Evolutionary conservation across 2,797 vertebrate species (phyloP).

Genomic region (Sebastes steindachneri): DNA sequence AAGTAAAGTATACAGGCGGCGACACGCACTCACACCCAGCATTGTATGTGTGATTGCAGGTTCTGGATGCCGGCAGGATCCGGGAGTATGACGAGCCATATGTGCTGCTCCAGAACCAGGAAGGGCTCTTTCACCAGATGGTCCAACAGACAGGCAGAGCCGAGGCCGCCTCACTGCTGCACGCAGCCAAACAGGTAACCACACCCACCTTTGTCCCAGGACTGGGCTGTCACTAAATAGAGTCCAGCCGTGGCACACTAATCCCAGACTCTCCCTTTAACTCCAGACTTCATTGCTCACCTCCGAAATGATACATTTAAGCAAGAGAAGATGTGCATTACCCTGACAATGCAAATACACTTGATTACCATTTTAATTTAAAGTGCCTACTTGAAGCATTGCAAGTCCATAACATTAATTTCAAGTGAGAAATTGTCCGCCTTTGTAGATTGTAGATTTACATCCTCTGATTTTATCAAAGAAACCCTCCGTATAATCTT

Average conservation of each 20-base stretch:
- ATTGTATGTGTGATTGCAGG: slow-evolving; percentile 78
- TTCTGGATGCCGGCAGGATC: slow-evolving; percentile 91
- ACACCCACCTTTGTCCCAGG: slow-evolving; percentile 47
- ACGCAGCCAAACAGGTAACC: slow-evolving; percentile 88
- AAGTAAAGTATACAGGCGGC: slow-evolving; percentile 74
- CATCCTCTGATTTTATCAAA: slow-evolving; percentile 69
- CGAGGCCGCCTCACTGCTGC: slow-evolving; percentile 87
- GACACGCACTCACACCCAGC: slow-evolving; percentile 47
- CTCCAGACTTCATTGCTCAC: slow-evolving; percentile 62
- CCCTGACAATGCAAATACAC: slow-evolving; percentile 77
- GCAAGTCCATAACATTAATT: slow-evolving; percentile 73
- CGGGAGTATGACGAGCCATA: slow-evolving; percentile 93
- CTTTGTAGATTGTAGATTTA: slow-evolving; percentile 82
- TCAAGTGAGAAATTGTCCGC: slow-evolving; percentile 71
- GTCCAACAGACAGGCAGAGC: slow-evolving; percentile 91
- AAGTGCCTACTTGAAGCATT: slow-evolving; percentile 63
- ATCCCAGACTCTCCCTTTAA: slow-evolving; percentile 64
- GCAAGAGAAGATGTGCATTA: slow-evolving; percentile 52
- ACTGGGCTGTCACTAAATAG: slow-evolving; percentile 52
- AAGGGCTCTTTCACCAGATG: slow-evolving; percentile 92
- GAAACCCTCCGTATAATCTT: slow-evolving; percentile 69
- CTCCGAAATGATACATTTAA: slow-evolving; percentile 69
- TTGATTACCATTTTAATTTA: slow-evolving; percentile 80
- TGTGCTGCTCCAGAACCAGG: slow-evolving; percentile 91
- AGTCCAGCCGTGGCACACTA: slow-evolving; percentile 51